Evolutionary conservation across 2,888 invertebrate genomes (phyloP), one percentile per base, ranked within the genome.

Genomic region (Amorpha juglandis): DNA sequence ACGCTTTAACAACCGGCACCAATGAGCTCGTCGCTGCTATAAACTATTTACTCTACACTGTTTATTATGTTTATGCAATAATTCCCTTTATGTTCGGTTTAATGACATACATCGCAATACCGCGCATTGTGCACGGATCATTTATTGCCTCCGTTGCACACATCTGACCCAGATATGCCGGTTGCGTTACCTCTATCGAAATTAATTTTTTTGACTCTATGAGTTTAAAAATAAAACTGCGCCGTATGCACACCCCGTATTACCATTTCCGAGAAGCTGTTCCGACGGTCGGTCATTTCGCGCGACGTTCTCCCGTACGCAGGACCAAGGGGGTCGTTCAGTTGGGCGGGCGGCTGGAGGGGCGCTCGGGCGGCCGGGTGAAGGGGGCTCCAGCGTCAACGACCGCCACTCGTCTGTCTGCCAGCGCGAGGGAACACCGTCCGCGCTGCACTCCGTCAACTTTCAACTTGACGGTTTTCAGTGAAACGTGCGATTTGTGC

Each of bases 401-500:
- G 92, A 92, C 92, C 92, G 92, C 80, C 92, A 89, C 84, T 92
- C 87, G 83, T 76, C 82, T 80, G 88, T 87, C 89, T 86, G 89
- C 86, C 77, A 82, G 78, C 90, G 91, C 80, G 83, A 78, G 86
- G 81, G 86, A 82, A 86, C 82, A 84, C 84, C 83, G 89, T 83
- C 79, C 81, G 74, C 78, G 82, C 79, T 80, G 82, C 79, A 81
- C 74, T 81, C 83, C 74, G 67, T 71, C 74, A 77, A 84, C 79
- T 83, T 81, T 79, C 80, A 71, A 76, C 58, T 53, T 33, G 53
- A n/a, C 33, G 14, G 42, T 58, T 58, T 58, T 58, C 58, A 58
- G 27, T 33, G 66, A 51, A 53, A 66, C 66, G 63, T 63, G 63
- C 55, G 58, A 19, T 67, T 27, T 33, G 21, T 63, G 63, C 12